These are phyloP conservation scores for Minunthozetes semirufus DNA, from an alignment of 2,888 invertebrate species.

Conservation along the genomic window DNA sequence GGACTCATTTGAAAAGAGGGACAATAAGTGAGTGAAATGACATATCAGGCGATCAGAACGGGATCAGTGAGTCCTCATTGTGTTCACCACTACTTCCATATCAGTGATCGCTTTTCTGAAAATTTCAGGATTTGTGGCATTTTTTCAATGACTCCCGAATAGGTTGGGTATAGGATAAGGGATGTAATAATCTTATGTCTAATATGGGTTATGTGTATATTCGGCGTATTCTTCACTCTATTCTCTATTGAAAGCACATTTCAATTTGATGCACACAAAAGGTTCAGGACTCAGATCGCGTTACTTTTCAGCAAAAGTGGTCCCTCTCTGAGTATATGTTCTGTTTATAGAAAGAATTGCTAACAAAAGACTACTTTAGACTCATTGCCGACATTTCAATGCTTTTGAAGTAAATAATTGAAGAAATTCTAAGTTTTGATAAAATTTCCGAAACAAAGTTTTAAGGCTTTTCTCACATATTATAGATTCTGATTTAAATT, in stretches of 20 bases:
- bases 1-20: not conserved
- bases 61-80: not conserved
- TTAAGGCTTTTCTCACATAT: too few species aligned
- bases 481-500: too few species aligned
- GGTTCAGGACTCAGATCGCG: slow-evolving; percentile 15
- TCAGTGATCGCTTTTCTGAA: not conserved
- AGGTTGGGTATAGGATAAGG: not conserved
- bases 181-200: not conserved
- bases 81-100: not conserved
- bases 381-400: slow-evolving; percentile 10
- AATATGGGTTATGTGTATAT: not conserved
- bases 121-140: not conserved
- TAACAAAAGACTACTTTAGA: slow-evolving; percentile 9
- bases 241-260: not conserved
- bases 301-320: slow-evolving; percentile 25
- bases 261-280: slow-evolving; percentile 13
- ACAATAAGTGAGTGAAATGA: not conserved
- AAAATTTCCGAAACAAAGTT: too few species aligned
- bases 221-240: not conserved
- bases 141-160: not conserved
- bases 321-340: not conserved
- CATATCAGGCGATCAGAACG: slow-evolving; percentile 1
- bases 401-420: not conserved
- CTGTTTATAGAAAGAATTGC: too few species aligned
- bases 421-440: not conserved